A percentile compares a stretch with the other conserved stretches of the same genome.
These are phyloP conservation scores for Scelioninae gen. 2 DNA, from an alignment of 2,888 invertebrate genomes.

Conservation along the genomic window DNA sequence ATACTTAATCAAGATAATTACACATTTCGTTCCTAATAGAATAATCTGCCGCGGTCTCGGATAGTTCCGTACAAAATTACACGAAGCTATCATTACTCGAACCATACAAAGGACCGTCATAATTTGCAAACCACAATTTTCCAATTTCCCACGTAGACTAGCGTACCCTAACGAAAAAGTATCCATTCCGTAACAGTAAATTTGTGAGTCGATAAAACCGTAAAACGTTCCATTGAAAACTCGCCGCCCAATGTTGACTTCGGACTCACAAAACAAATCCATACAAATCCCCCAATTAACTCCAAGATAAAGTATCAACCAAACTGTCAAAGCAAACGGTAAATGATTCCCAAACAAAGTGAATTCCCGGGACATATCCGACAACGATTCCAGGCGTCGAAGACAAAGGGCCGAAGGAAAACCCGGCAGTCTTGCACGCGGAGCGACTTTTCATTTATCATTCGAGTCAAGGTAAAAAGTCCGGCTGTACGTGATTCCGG, in stretches of 20 bases:
- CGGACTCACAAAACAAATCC: conserved; percentile 4
- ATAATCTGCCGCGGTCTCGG: not conserved
- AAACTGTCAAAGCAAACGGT: conserved; percentile 30
- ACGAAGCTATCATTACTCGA: no score
- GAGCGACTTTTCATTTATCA: conserved; percentile 31
- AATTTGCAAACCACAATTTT: no score
- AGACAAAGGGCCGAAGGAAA: conserved; percentile 4
- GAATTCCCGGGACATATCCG: not conserved
- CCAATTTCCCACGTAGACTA: no score
- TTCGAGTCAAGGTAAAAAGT: conserved; percentile 26
- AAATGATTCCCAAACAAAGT: conserved; percentile 27
- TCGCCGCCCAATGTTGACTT: not conserved
- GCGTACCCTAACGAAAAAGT: no score
- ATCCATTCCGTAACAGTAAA: not conserved
- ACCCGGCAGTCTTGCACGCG: conserved; percentile 14
- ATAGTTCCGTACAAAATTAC: no score
- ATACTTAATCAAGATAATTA: conserved; percentile 24
- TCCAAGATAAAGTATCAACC: not conserved
- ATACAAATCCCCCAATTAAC: conserved; percentile 19
- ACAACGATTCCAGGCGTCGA: conserved; percentile 14
- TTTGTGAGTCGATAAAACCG: not conserved
- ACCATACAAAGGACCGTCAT: no score
- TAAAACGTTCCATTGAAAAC: not conserved
- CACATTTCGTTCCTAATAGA: not conserved
- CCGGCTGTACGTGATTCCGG: conserved; percentile 7